These are phyloP conservation scores for Burhinus bistriatus DNA, from an alignment of 2,113 vertebrate species.

Conservation along the genomic window DNA sequence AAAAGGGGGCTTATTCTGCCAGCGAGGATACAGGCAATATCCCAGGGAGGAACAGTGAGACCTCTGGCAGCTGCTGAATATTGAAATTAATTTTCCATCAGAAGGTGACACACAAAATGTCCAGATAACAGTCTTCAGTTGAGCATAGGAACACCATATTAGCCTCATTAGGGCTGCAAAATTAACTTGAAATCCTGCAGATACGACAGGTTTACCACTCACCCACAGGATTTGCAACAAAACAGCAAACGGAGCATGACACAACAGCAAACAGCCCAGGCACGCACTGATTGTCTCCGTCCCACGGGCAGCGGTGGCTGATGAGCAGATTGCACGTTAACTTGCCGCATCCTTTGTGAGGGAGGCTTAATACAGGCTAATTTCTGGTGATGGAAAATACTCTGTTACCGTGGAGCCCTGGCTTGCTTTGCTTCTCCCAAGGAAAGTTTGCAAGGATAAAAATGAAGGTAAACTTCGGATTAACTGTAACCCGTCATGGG, in stretches of 20 bases:
- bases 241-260: not conserved
- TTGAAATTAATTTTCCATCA: not conserved
- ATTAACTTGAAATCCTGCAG: not conserved
- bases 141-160: not conserved
- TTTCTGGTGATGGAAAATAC: not conserved
- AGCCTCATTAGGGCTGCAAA: not conserved
- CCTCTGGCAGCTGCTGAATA: not conserved
- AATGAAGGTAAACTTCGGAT: not conserved
- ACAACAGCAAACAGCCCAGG: not conserved
- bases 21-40: too few relatives aligned
- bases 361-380: not conserved
- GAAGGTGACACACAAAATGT: not conserved
- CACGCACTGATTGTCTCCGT: fast-evolving
- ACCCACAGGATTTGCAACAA: not conserved
- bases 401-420: not conserved
- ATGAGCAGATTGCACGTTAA: not conserved
- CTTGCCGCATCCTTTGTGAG: not conserved
- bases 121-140: not conserved
- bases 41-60: not conserved
- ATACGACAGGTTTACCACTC: not conserved
- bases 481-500: not conserved
- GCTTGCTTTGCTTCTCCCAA: not conserved
- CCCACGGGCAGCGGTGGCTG: not conserved
- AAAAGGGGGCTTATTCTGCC: not conserved
- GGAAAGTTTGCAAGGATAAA: not conserved